Conservation (phyloP, 2,113 vertebrate genomes). For the Bungarus multicinctus region DNA sequence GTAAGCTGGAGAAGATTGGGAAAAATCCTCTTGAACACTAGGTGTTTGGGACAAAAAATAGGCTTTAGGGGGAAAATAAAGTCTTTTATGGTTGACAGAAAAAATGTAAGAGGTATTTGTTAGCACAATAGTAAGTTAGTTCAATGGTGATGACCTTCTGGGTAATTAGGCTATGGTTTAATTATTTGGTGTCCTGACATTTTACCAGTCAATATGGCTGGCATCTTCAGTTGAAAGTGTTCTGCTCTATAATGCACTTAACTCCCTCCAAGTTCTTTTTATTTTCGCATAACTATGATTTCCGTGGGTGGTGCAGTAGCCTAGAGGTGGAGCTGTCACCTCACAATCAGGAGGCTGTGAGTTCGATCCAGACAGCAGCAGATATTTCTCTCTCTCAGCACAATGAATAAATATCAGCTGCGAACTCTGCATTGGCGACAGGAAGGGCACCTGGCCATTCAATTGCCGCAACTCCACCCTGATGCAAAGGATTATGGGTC, state of each 20-base stretch:
- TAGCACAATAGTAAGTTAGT: background rate
- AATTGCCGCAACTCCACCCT: no score
- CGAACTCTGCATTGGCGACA: no score
- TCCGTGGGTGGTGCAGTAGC: background rate
- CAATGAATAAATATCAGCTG: no score
- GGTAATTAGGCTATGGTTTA: background rate
- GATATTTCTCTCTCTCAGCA: no score
- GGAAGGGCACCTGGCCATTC: no score
- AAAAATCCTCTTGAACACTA: background rate
- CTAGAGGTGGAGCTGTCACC: no score
- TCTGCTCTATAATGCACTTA: background rate
- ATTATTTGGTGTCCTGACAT: background rate
- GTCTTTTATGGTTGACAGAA: background rate
- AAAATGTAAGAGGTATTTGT: background rate
- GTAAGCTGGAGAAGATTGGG: conserved; percentile 59
- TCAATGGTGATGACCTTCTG: background rate
- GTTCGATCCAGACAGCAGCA: no score
- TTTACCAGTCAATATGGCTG: background rate
- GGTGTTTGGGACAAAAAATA: background rate
- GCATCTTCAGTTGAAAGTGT: background rate
- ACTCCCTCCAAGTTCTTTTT: background rate
- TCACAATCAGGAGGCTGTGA: no score
- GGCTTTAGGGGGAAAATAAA: background rate
- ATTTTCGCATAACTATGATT: background rate
- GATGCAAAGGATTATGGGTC: no score